Percentiles rank a stretch among this genome's conserved stretches.
These are phyloP conservation scores for Toxotes chatareus DNA, from an alignment of 2,113 vertebrate species.

Conservation along the genomic window DNA sequence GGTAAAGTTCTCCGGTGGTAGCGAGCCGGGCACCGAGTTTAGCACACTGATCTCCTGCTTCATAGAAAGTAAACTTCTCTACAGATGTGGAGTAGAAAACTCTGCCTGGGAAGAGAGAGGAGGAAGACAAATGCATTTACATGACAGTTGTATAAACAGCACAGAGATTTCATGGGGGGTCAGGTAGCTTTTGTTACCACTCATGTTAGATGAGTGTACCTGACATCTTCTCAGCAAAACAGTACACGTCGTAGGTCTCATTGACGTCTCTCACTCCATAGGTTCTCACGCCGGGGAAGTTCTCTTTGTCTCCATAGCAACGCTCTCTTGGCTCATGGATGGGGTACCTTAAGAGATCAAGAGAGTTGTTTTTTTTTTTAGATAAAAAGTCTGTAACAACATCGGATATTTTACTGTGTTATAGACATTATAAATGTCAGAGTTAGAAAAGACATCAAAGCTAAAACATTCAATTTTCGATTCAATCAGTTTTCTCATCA, in stretches of 20 bases:
- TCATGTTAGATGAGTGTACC: slow-evolving; percentile 79
- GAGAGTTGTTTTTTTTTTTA: neutral
- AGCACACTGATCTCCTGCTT: slow-evolving; percentile 90
- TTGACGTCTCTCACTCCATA: slow-evolving; percentile 93
- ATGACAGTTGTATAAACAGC: neutral
- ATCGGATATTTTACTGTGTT: neutral
- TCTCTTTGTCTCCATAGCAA: slow-evolving; percentile 95
- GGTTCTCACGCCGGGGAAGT: slow-evolving; percentile 94
- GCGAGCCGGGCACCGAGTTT: slow-evolving; percentile 90
- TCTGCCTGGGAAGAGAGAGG: slow-evolving; percentile 84
- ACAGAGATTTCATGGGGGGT: neutral
- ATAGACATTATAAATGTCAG: too few species aligned
- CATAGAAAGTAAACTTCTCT: slow-evolving; percentile 92
- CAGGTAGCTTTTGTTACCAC: neutral
- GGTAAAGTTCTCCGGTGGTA: slow-evolving; percentile 93
- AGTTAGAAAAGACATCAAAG: too few species aligned
- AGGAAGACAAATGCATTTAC: neutral
- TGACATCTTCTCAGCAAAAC: slow-evolving; percentile 95
- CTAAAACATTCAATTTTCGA: too few species aligned
- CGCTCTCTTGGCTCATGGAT: slow-evolving; percentile 93
- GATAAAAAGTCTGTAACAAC: neutral
- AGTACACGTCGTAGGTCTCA: slow-evolving; percentile 98
- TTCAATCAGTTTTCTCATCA: too few species aligned
- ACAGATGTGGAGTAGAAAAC: slow-evolving; percentile 92
- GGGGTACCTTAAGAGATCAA: slow-evolving; percentile 88